Percentiles rank a stretch among this genome's conserved stretches.
Evolutionary conservation across 92 coral and sea anemone genomes (phyloP).

Genomic region (Pocillopora grandis): DNA sequence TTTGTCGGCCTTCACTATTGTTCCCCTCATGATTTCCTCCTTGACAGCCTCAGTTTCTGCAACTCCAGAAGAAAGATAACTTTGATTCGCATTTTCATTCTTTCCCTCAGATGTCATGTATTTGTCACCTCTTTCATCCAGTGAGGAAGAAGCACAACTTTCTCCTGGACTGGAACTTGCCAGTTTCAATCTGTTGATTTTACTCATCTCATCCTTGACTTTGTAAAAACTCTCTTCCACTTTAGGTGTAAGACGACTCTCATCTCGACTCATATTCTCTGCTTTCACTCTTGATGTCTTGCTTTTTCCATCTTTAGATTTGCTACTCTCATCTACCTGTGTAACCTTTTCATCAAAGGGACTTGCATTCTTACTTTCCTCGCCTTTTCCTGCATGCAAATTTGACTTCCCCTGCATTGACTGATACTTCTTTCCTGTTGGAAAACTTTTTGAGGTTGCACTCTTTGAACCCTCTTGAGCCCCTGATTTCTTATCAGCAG

Average conservation of each 20-base stretch:
- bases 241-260: slow-evolving; percentile 4
- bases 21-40: not conserved
- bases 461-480: slow-evolving; percentile 28
- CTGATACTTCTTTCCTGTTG: slow-evolving; percentile 6
- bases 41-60: not conserved
- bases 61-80: not conserved
- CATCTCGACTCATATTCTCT: slow-evolving; percentile 29
- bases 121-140: slow-evolving; percentile 1
- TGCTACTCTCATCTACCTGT: slow-evolving; percentile 13
- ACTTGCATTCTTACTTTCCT: slow-evolving; percentile 13
- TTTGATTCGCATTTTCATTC: not conserved
- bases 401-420: slow-evolving; percentile 19
- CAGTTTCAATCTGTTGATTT: slow-evolving; percentile 15
- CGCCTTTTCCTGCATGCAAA: not conserved
- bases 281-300: slow-evolving; percentile 7
- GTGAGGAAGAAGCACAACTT: not conserved
- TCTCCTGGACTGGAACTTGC: slow-evolving; percentile 8
- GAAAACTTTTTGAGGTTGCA: not conserved
- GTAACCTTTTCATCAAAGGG: slow-evolving; percentile 1
- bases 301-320: slow-evolving; percentile 16
- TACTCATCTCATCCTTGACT: slow-evolving; percentile 15
- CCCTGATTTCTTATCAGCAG: slow-evolving; percentile 24
- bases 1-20: slow-evolving; percentile 9
- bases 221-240: slow-evolving; percentile 7
- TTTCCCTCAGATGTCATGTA: not conserved